Conservation (phyloP, 1,140 invertebrate species). For the Eurosta solidaginis region DNA sequence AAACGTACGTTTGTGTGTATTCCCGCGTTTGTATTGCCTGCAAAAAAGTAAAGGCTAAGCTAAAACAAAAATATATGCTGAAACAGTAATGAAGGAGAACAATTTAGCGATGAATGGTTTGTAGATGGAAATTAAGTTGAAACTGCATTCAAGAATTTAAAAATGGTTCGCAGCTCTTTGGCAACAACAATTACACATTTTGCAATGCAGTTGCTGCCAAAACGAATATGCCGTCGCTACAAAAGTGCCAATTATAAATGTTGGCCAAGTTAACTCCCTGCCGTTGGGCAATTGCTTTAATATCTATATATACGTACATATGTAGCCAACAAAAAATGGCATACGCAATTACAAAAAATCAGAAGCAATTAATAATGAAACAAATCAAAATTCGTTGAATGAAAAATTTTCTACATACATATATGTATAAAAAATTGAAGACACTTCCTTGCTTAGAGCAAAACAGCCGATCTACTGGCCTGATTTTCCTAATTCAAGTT, state of each 20-base stretch:
- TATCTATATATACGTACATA: too few species aligned
- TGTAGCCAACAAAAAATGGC: too few species aligned
- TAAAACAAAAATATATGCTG: background rate
- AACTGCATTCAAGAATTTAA: slow-evolving; percentile 29
- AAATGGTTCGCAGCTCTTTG: background rate
- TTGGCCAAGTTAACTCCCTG: background rate
- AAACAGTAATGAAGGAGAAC: background rate
- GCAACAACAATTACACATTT: background rate
- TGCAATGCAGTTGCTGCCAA: background rate
- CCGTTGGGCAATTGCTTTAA: background rate
- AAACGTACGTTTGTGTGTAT: background rate
- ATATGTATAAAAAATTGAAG: too few species aligned
- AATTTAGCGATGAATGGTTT: slow-evolving; percentile 15
- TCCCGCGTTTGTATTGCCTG: background rate
- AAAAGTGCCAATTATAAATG: slow-evolving; percentile 24
- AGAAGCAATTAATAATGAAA: too few species aligned
- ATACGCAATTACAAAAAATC: too few species aligned
- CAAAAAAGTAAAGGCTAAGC: background rate
- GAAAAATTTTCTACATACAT: too few species aligned
- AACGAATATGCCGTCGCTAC: background rate
- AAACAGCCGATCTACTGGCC: too few species aligned
- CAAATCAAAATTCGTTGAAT: too few species aligned
- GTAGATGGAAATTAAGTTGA: slow-evolving; percentile 27
- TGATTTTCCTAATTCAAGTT: too few species aligned
- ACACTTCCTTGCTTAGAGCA: too few species aligned